Evolutionary conservation across 2,113 vertebrate species (phyloP), one percentile per base, ranked within the genome.

Genomic region (Macrotus californicus): DNA sequence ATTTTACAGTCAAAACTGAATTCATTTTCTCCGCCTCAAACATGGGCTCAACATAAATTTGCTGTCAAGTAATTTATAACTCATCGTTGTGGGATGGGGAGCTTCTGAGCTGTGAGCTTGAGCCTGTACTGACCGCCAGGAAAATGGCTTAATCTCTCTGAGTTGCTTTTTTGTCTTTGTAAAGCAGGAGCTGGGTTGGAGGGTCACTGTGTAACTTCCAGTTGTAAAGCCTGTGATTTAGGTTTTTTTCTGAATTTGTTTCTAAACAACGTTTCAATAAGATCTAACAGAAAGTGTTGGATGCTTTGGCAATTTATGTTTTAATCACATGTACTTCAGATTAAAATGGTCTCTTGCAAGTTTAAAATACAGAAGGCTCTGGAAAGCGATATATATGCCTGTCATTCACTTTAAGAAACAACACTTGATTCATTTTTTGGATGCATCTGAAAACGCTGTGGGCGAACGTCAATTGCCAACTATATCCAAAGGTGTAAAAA

Each of bases 401-500:
- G 36, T 59, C 39, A 34, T 50, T 83, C 43, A 31, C 52, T 34
- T 16, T 36, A 86, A 87, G 61, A 92, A 92, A 72, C 72, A 50
- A 87, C 46, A 67, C 31, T 80, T 59, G 6, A 73, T 67, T 67
- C 8, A 21, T 24, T 36, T 36, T 67, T 89, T 39, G 70, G 46
- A 81, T 29, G 46, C 50, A 67, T 69, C 88, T 94, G 56, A 67
- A 93, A 91, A 94, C n/a, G n/a, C 69, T 39, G 3, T 86, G 43
- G 50, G 36, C 92, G 54, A 36, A 88, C 89, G 91, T 89, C 48
- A 73, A 56, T 59, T n/a, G 22, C 85, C 59, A 48, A 46, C 56
- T 46, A 29, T 52, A 88, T 77, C 92, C 54, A 91, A 96, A 97
- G 66, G 59, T 92, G 16, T 75, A 94, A 87, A 89, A 89, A 92